Base-by-base conservation (phyloP, 2,888 invertebrate species). In the Altica lythri region DNA sequence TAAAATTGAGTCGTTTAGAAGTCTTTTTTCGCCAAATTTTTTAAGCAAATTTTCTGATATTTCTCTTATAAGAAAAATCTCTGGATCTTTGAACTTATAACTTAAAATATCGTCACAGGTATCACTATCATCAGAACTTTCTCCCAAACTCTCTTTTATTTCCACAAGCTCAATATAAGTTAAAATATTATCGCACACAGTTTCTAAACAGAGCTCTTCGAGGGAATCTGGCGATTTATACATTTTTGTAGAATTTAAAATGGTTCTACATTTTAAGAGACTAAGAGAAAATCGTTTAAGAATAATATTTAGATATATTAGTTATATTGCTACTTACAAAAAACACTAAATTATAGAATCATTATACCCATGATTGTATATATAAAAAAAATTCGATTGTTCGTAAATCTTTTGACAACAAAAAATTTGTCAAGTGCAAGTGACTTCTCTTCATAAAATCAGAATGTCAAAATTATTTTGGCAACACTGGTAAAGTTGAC, bases 201-300 rank as follows among this genome's bases (percentile, higher is more conserved):
- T 82, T 67, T 84, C 82, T 37, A 86, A 77, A 71, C 86, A 86
- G 63, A 81, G 77, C 62, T 84, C 82, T 72, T 84, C 83, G 47
- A 86, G 76, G 57, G 83, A 80, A 67, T 76, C 75, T 30, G 86
- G 86, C 57, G 80, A 83, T 70, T 84, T 83, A 67, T 80, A 83
- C 85, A 85, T 85, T 55, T 70, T 71, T 57, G n/a, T 16, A 16
- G 14, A 16, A 16, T 34, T 14, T 9, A 34, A 34, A 8, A 16
- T 34, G 16, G 16, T 34, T 6, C 9, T 14, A 16, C 34, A 34
- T 14, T 2, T 10, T 5, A 14, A 9, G 6, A 9, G 16, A 34
- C 34, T 34, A 9, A 14, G 16, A 34, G 2, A 16, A 34, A 6
- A 8, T 34, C 16, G 6, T 14, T 4, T 16, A 9, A 9, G 16